A percentile compares a stretch with the other conserved stretches of the same genome.
Conservation (phyloP, 2,888 invertebrate species). For the Acleris literana region DNA sequence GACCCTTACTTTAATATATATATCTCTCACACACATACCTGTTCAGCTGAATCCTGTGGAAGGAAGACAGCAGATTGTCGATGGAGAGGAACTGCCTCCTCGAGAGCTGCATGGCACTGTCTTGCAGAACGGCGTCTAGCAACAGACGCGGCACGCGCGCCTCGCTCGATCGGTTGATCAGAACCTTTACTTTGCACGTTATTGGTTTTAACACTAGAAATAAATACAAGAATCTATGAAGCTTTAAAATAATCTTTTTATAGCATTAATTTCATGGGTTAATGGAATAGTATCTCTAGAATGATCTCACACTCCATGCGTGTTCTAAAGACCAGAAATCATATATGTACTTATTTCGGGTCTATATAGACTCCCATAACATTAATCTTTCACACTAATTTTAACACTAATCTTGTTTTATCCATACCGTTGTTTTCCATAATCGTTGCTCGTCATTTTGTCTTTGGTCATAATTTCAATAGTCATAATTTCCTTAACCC, state of each 20-base stretch:
- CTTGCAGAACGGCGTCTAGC: conserved; percentile 87
- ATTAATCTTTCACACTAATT: no score
- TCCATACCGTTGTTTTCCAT: no score
- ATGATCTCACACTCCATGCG: no score
- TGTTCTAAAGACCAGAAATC: no score
- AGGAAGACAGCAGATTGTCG: conserved; percentile 80
- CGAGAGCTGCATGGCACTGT: conserved; percentile 89
- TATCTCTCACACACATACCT: conserved; percentile 67
- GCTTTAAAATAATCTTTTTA: neutral
- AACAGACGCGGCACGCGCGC: conserved; percentile 85
- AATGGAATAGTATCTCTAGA: no score
- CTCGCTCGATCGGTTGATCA: conserved; percentile 86
- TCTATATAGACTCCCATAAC: no score
- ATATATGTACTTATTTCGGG: no score
- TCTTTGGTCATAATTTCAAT: no score
- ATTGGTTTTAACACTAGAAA: conserved; percentile 89
- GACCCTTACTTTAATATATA: conserved; percentile 55
- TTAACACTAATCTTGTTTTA: no score
- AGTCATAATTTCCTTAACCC: no score
- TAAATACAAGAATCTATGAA: neutral
- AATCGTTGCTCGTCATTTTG: no score
- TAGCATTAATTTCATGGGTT: no score
- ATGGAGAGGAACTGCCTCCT: conserved; percentile 88
- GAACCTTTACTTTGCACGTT: conserved; percentile 89
- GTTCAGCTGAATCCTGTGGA: conserved; percentile 86